Percentiles rank a stretch among this genome's conserved stretches.
Evolutionary conservation across 2,888 invertebrate genomes (phyloP).

Genomic region (Ommatoiulus sabulosus): DNA sequence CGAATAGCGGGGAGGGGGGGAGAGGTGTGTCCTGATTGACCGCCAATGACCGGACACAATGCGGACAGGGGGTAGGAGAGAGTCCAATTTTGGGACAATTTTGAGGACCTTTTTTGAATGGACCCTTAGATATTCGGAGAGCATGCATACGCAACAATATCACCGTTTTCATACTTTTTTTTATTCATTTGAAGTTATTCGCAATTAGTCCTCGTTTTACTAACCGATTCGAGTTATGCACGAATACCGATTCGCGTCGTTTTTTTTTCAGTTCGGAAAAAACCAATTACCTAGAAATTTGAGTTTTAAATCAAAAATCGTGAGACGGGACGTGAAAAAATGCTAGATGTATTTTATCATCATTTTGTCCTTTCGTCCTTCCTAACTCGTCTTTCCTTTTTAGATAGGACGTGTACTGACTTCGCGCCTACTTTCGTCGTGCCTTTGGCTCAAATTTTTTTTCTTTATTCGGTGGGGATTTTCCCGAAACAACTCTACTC

Average conservation of each 20-base stretch:
- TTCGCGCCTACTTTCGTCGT: neutral
- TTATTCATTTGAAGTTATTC: too few relatives aligned
- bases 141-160: too few relatives aligned
- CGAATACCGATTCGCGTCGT: neutral
- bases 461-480: neutral
- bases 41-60: too few relatives aligned
- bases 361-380: slow-evolving; percentile 34
- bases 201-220: too few relatives aligned
- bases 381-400: slow-evolving; percentile 13
- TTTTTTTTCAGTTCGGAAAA: neutral
- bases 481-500: slow-evolving; percentile 27
- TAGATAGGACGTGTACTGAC: slow-evolving; percentile 27
- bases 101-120: too few relatives aligned
- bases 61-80: too few relatives aligned
- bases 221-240: neutral
- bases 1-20: too few relatives aligned
- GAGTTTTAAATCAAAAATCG: neutral
- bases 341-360: neutral
- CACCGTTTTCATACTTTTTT: too few relatives aligned
- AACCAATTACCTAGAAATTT: neutral
- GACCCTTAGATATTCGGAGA: too few relatives aligned
- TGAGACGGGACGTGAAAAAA: neutral
- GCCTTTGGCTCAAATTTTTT: neutral
- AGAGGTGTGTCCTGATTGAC: too few relatives aligned
- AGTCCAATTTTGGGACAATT: too few relatives aligned